Evolutionary conservation across 1,140 invertebrate genomes (phyloP).

Genomic region (Calephelis nemesis): DNA sequence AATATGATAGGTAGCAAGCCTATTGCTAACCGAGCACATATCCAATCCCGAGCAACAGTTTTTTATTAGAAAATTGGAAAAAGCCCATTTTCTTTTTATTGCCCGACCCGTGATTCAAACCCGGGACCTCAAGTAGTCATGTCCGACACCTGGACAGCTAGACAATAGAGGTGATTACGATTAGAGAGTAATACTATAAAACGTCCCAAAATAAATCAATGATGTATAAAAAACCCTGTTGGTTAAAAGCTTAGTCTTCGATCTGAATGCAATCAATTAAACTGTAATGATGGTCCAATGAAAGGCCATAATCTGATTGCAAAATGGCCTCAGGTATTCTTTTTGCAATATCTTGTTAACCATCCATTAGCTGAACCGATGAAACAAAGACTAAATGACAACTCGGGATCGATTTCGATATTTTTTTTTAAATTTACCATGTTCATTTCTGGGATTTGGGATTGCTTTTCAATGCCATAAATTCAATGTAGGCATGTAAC

Average conservation of each 20-base stretch:
- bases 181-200: background rate
- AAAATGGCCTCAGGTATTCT: background rate
- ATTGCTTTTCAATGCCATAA: too few relatives aligned
- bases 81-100: too few relatives aligned
- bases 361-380: slow-evolving; percentile 3
- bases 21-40: too few relatives aligned
- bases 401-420: background rate
- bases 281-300: background rate
- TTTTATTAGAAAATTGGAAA: too few relatives aligned
- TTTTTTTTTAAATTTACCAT: background rate
- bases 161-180: background rate
- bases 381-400: background rate
- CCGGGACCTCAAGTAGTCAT: too few relatives aligned
- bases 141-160: too few relatives aligned
- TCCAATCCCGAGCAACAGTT: too few relatives aligned
- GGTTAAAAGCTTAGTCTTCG: background rate
- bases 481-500: too few relatives aligned
- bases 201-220: background rate
- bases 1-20: too few relatives aligned
- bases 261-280: slow-evolving; percentile 8
- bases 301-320: background rate
- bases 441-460: too few relatives aligned
- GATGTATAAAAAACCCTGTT: background rate
- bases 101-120: too few relatives aligned
- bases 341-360: slow-evolving; percentile 2